Conservation (phyloP, 2,888 invertebrate genomes). For the Eucera pruinosa region DNA sequence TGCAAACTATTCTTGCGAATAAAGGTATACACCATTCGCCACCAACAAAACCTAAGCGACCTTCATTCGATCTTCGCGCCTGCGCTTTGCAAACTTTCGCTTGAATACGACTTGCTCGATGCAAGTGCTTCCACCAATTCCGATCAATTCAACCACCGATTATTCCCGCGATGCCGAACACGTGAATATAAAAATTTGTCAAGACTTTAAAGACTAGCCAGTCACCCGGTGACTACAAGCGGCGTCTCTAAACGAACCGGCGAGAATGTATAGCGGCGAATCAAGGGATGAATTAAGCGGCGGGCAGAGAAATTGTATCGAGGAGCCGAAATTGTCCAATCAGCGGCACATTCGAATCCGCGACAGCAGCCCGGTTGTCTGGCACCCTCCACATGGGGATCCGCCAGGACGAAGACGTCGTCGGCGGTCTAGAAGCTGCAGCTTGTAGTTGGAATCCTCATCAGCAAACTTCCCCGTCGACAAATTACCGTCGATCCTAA, state of each 20-base stretch:
- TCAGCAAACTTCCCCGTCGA: slow-evolving; percentile 76
- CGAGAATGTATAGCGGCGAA: neutral
- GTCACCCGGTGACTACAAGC: neutral
- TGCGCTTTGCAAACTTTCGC: no score
- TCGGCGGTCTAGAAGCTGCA: neutral
- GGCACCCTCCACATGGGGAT: slow-evolving; percentile 2
- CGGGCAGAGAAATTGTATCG: slow-evolving; percentile 30
- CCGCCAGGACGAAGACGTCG: slow-evolving; percentile 16
- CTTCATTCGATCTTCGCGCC: no score
- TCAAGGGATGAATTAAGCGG: slow-evolving; percentile 11
- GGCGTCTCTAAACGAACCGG: neutral
- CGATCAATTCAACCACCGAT: no score
- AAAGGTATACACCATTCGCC: no score
- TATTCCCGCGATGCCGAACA: neutral
- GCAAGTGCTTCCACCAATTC: no score
- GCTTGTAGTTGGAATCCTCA: slow-evolving; percentile 64
- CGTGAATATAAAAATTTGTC: neutral
- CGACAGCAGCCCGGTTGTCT: slow-evolving; percentile 5
- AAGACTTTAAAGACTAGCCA: neutral
- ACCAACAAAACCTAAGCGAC: no score
- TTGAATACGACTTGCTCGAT: no score
- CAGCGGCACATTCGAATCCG: slow-evolving; percentile 32
- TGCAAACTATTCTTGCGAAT: no score
- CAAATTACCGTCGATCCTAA: slow-evolving; percentile 80
- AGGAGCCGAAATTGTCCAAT: slow-evolving; percentile 27